Percentiles rank a stretch among this genome's conserved stretches.
These are phyloP conservation scores for Sussaba pulchella DNA, from an alignment of 2,888 invertebrate genomes.

Conservation along the genomic window DNA sequence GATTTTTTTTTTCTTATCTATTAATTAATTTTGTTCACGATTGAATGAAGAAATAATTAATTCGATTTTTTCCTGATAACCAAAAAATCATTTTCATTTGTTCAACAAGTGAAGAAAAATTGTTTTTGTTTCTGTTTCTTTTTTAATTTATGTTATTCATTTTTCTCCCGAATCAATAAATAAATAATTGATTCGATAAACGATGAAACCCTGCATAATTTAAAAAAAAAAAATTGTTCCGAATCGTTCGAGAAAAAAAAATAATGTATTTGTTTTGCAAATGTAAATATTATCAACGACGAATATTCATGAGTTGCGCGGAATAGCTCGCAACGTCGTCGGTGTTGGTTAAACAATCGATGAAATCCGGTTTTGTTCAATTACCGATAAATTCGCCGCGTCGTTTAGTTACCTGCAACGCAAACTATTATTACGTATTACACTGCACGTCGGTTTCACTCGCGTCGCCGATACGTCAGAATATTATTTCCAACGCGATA, in stretches of 20 bases:
- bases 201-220: no score
- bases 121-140: no score
- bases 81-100: no score
- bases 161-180: no score
- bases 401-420: conserved; percentile 1
- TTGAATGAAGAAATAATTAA: no score
- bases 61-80: no score
- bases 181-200: no score
- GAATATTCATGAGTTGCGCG: not conserved
- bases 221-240: not conserved
- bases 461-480: not conserved
- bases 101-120: no score
- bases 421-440: conserved; percentile 12
- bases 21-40: no score
- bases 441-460: not conserved
- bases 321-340: not conserved
- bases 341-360: not conserved
- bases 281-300: not conserved
- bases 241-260: not conserved
- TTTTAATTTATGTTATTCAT: no score
- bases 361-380: conserved; percentile 1
- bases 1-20: no score
- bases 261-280: not conserved
- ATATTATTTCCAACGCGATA: conserved; percentile 31
- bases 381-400: not conserved